Percentiles rank a stretch among this genome's conserved stretches.
Conservation (phyloP, 2,888 invertebrate species). For the Lithophane semibrunnea region DNA sequence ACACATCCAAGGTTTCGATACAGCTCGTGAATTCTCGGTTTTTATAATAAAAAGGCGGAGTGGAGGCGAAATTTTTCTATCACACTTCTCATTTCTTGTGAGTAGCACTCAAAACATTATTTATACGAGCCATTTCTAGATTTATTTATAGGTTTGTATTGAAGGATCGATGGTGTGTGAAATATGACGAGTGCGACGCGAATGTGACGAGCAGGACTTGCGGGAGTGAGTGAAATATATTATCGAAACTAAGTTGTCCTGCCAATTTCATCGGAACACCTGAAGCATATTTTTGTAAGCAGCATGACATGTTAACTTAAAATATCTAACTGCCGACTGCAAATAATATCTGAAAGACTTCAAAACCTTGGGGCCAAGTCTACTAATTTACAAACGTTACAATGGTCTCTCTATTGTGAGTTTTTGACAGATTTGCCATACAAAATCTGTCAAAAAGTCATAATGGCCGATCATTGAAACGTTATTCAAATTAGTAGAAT, state of each 20-base stretch:
- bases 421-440: no score
- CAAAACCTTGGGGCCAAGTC: no score
- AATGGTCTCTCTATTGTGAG: no score
- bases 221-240: background rate
- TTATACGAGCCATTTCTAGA: slow-evolving; percentile 57
- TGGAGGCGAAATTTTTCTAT: slow-evolving; percentile 66
- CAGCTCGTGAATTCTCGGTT: slow-evolving; percentile 62
- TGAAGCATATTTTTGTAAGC: background rate
- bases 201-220: slow-evolving; percentile 8
- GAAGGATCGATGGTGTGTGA: slow-evolving; percentile 52
- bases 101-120: slow-evolving; percentile 63
- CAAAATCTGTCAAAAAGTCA: no score
- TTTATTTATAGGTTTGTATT: slow-evolving; percentile 55
- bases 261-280: no score
- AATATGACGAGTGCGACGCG: slow-evolving; percentile 22
- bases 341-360: background rate
- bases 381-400: no score
- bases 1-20: slow-evolving; percentile 47
- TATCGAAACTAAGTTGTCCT: background rate
- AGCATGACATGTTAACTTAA: background rate
- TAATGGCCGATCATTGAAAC: no score
- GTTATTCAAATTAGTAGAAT: no score
- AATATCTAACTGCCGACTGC: background rate
- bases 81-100: slow-evolving; percentile 70
- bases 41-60: slow-evolving; percentile 59